Base-by-base conservation (phyloP, 2,797 vertebrate genomes). In the Enteromius treurensis region DNA sequence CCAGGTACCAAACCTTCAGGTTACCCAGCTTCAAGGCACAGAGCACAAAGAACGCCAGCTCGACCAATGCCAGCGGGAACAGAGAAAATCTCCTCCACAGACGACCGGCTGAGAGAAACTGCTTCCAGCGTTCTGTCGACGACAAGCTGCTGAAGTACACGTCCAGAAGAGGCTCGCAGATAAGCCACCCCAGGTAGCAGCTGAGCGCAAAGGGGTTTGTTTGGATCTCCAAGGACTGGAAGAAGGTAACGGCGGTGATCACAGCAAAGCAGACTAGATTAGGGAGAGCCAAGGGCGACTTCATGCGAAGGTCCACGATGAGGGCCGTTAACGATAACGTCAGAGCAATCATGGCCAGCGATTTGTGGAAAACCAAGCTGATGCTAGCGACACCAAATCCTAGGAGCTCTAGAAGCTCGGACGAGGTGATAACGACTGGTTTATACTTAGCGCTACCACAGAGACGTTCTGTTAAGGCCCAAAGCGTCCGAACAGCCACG, bases 301-400 rank as follows among this genome's bases (percentile, higher is more conserved):
- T 99, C 96, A 99, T 98, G 87, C 97, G 95, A 86, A 99, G 92
- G 91, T 98, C 97, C 87, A 98, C 95, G 81, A 99, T 95, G 84
- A 99, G 91, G 90, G 95, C 90, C 34, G 97, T 96, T 85, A 99
- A 92, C 47, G 97, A 96, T 77, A 96, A 86, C 14, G 96, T 95
- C 89, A 99, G 90, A 40, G 96, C 93, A 73, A 96, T 94, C 79
- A 99, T 93, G 86, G 96, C 97, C 51, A 95, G 40, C 14, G 96
- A 97, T 83, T 95, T 95, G 77, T 95, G 86, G 32, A 98, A 91
- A 82, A 95, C 92, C 97, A 99, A 96, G 47, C 94, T 92, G 67
- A 96, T 98, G 93, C 98, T 99, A 84, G 98, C 98, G 58, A 99
- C 95, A 68, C 94, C 96, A 88, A 99, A 98, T 23, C 98, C 98